Conservation (phyloP, 1,140 invertebrate genomes). For the Paraescarpia echinospica region DNA sequence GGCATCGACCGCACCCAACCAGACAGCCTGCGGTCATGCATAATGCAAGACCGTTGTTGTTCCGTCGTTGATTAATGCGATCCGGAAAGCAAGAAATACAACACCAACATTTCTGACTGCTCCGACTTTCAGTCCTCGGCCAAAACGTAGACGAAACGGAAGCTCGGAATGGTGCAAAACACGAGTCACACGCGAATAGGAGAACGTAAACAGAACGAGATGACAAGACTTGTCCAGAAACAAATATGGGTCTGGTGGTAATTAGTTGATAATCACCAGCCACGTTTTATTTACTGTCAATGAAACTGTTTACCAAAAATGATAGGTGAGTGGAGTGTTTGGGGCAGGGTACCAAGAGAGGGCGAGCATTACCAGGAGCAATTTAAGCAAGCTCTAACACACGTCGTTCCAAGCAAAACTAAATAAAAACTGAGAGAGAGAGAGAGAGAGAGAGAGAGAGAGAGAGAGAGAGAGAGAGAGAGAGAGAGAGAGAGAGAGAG, state of each 20-base stretch:
- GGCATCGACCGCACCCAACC: neutral
- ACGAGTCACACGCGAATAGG: neutral
- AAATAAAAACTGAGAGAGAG: no score
- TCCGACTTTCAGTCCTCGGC: neutral
- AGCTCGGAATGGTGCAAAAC: neutral
- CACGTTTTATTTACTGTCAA: neutral
- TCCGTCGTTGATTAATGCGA: neutral
- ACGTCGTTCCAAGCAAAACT: no score
- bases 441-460: no score
- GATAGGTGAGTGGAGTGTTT: no score
- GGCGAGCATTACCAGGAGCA: no score
- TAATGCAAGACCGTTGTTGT: neutral
- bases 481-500: conserved; percentile 24
- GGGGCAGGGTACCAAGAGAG: no score
- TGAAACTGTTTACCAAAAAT: neutral
- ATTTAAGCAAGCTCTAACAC: no score
- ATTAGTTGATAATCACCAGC: neutral
- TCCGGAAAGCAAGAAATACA: neutral
- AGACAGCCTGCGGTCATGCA: neutral
- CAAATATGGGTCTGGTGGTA: neutral
- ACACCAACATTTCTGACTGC: neutral
- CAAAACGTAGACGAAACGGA: neutral
- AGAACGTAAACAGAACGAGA: neutral
- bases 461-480: neutral
- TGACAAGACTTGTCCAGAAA: neutral